Evolutionary conservation across 1,140 invertebrate species (phyloP), one percentile per base, ranked within the genome.

Genomic region (Drosophila virilis): DNA sequence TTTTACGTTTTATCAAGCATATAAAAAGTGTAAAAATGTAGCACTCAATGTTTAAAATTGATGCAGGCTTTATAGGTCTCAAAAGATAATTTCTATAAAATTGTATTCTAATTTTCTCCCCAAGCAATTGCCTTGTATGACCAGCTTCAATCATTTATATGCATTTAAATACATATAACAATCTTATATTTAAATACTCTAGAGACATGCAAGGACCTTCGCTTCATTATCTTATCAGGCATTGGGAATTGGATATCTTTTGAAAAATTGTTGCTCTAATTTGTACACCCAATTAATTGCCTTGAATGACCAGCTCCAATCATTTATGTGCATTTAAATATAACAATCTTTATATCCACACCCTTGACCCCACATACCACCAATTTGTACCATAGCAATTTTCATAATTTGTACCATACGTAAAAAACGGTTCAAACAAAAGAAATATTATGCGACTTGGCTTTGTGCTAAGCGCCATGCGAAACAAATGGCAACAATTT

Each of bases 401-500:
- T 83, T 68, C 81, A 84, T 84, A 84, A 84, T 85, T 84, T 84
- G 80, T 71, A 67, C 77, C 74, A 79, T 57, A 70, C 68, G 65
- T 61, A 9, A 69, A 59, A 79, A 64, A 5, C 75, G 76, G 78
- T 76, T 83, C 78, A 76, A 83, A 77, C 68, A 71, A 79, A 83
- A 79, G 79, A 74, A 80, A 65, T 84, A 74, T 74, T 84, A 74
- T 80, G 81, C 81, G 80, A 74, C 60, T 37, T 67, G 45, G 46
- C 48, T 55, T 61, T 66, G 70, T 67, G 62, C 74, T 78, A 76
- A 84, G 74, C 73, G 80, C 68, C 77, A 52, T 74, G 60, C 74
- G 33, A 70, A 78, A 85, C 82, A 85, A 85, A 85, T 85, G 82
- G 82, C 82, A 85, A 85, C 82, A 86, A 85, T 85, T 85, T 86